A percentile compares a stretch with the other conserved stretches of the same genome.
Conservation (phyloP, 2,888 invertebrate genomes). For the Margaritifera margaritifera region DNA sequence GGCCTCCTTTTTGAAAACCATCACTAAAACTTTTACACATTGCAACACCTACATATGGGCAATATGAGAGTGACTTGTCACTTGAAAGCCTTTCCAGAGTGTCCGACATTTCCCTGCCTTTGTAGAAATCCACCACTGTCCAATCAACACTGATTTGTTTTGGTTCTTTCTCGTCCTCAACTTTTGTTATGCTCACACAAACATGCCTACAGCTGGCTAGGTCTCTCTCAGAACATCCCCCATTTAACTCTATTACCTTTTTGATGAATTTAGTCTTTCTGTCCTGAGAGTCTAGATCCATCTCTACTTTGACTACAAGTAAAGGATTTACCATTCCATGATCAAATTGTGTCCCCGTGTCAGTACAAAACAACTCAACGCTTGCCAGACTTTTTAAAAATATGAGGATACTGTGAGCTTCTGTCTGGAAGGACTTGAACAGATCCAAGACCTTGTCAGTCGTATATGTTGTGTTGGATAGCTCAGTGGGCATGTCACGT, state of each 20-base stretch:
- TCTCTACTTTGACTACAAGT: no score
- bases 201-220: no score
- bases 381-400: slow-evolving; percentile 60
- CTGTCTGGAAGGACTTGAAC: slow-evolving; percentile 53
- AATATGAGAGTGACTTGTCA: slow-evolving; percentile 26
- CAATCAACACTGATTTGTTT: slow-evolving; percentile 15
- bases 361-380: slow-evolving; percentile 44
- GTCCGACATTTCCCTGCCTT: slow-evolving; percentile 36
- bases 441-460: slow-evolving; percentile 48
- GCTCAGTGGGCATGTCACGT: slow-evolving; percentile 42
- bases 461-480: slow-evolving; percentile 54
- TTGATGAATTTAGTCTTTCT: no score
- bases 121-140: slow-evolving; percentile 41
- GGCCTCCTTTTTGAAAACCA: slow-evolving; percentile 30
- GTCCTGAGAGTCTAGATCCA: no score
- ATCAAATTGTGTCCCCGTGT: background rate
- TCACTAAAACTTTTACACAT: no score
- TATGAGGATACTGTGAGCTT: slow-evolving; percentile 57
- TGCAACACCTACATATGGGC: slow-evolving; percentile 35
- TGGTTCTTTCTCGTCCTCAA: background rate
- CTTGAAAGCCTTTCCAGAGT: slow-evolving; percentile 18
- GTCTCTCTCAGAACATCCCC: no score
- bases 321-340: no score
- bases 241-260: no score
- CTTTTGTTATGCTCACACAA: background rate